These are phyloP conservation scores for Zaprionus gabonicus DNA, from an alignment of 1,140 invertebrate species.

Conservation along the genomic window DNA sequence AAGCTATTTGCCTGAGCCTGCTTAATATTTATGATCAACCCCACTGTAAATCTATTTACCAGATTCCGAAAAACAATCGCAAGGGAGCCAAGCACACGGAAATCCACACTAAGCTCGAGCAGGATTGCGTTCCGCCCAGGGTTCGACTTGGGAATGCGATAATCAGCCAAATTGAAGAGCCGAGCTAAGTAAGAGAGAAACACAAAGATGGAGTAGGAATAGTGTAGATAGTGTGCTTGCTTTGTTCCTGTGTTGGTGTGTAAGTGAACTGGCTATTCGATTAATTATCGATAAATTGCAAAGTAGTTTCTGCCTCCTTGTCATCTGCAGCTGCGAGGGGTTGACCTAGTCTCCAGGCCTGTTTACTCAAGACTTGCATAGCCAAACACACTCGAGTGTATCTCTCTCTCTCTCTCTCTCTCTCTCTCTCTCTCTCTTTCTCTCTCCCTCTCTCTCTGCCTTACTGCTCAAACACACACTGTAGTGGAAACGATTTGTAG, in stretches of 20 bases:
- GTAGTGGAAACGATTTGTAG: slow-evolving; percentile 59
- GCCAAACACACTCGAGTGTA: slow-evolving; percentile 8
- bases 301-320: background rate
- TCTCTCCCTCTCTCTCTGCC: background rate
- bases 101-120: background rate
- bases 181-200: background rate
- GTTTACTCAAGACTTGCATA: slow-evolving; percentile 11
- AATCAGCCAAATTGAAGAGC: slow-evolving; percentile 8
- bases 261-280: background rate
- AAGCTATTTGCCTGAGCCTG: slow-evolving; percentile 47
- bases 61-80: slow-evolving; percentile 39
- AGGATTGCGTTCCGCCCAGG: background rate
- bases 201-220: background rate
- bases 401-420: background rate
- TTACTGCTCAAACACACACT: background rate
- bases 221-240: no score
- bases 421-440: background rate
- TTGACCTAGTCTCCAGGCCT: slow-evolving; percentile 11
- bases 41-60: slow-evolving; percentile 76
- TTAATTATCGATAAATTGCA: slow-evolving; percentile 20
- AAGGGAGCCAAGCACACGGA: slow-evolving; percentile 12
- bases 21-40: slow-evolving; percentile 73
- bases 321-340: no score
- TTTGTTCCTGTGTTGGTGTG: background rate
- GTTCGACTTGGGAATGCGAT: background rate